Evolutionary conservation across 1,140 invertebrate genomes (phyloP).

Genomic region (Adelges cooleyi): DNA sequence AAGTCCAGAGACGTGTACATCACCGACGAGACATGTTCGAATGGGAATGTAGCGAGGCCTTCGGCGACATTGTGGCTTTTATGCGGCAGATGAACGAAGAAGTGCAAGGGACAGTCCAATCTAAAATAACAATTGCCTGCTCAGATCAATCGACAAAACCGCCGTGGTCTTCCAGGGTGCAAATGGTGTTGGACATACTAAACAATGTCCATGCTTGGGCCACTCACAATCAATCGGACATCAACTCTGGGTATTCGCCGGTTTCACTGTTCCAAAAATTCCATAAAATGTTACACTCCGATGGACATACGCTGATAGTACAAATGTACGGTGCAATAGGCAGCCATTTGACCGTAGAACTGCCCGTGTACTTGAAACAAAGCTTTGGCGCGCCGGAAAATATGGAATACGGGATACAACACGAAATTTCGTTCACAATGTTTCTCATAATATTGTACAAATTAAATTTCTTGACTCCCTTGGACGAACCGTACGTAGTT

Average conservation of each 20-base stretch:
- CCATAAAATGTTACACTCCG: neutral
- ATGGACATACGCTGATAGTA: neutral
- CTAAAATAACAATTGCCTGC: too few species aligned
- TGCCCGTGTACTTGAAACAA: neutral
- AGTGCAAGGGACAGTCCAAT: neutral
- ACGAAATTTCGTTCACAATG: neutral
- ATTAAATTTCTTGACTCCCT: neutral
- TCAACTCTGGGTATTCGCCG: neutral
- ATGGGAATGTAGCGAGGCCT: neutral
- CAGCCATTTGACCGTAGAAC: neutral
- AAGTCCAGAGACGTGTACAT: neutral
- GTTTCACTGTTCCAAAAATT: neutral
- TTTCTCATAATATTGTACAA: neutral
- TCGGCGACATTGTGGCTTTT: neutral
- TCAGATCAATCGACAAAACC: neutral
- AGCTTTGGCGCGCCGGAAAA: neutral
- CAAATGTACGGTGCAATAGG: neutral
- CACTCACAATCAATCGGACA: neutral
- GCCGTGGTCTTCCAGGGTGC: neutral
- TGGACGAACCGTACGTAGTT: neutral
- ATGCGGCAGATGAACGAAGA: neutral
- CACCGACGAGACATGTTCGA: neutral
- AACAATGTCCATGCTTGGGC: neutral
- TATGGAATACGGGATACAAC: neutral
- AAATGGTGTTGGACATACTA: neutral